phyloP scores from a whole-genome alignment of 64 coral and sea anemone species.

The Actinia tenebrosa region DNA sequence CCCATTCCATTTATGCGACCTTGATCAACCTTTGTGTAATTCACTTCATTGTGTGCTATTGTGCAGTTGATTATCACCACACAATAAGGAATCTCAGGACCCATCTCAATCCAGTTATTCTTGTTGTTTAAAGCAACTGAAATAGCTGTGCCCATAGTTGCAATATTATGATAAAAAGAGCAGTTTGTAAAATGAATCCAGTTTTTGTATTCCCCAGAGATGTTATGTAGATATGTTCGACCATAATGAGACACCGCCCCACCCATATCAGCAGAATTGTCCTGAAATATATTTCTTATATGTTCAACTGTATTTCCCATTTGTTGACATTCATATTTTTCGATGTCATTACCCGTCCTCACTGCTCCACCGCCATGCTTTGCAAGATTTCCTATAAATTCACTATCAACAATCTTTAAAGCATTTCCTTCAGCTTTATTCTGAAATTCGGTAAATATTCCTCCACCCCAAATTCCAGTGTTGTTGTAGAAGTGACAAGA shows the following conservation, averaged over 20 bases:
- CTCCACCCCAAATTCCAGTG: slow-evolving; percentile 51
- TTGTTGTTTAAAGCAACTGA: slow-evolving; percentile 24
- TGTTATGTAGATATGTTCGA: neutral
- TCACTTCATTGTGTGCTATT: slow-evolving; percentile 15
- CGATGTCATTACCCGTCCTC: slow-evolving; percentile 26
- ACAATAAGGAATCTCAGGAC: neutral
- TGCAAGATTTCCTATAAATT: slow-evolving; percentile 16
- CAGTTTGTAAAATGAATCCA: slow-evolving; percentile 27
- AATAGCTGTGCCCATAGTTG: slow-evolving; percentile 59
- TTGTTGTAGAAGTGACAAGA: slow-evolving; percentile 45
- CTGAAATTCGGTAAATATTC: slow-evolving; percentile 47
- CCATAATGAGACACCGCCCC: slow-evolving; percentile 50
- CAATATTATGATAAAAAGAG: slow-evolving; percentile 29
- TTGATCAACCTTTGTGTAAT: slow-evolving; percentile 3
- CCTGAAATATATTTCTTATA: slow-evolving; percentile 16
- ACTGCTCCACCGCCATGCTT: slow-evolving; percentile 46
- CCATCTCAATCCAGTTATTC: slow-evolving; percentile 12
- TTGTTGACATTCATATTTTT: neutral
- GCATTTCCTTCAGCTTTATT: slow-evolving; percentile 25
- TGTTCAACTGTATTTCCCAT: slow-evolving; percentile 30
- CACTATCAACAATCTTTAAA: slow-evolving; percentile 12
- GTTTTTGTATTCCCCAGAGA: neutral
- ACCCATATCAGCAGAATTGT: slow-evolving; percentile 46
- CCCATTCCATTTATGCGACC: slow-evolving; percentile 12
- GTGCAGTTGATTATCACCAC: slow-evolving; percentile 17